Evolutionary conservation across 2,888 invertebrate species (phyloP).

Genomic region (Idaea straminata): DNA sequence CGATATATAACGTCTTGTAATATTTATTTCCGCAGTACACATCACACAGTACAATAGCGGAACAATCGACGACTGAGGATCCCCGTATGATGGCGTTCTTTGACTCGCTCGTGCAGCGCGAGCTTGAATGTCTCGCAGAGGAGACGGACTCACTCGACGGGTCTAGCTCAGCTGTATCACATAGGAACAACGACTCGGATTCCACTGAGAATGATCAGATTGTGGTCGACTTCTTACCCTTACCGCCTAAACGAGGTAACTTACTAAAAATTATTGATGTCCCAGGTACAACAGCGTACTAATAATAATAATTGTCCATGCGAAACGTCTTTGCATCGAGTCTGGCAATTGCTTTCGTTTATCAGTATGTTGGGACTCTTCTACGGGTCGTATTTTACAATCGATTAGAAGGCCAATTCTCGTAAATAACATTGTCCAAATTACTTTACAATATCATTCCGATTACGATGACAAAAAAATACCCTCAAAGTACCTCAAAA

Average conservation of each 20-base stretch:
- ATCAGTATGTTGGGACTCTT: too few relatives aligned
- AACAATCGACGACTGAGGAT: constrained; percentile 93
- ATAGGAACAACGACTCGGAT: constrained; percentile 51
- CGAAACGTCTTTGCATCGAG: too few relatives aligned
- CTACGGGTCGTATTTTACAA: too few relatives aligned
- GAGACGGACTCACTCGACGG: constrained; percentile 71
- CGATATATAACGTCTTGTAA: too few relatives aligned
- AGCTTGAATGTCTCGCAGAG: constrained; percentile 88
- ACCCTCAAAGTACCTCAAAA: too few relatives aligned
- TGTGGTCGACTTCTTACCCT: constrained; percentile 56
- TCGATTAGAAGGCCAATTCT: too few relatives aligned
- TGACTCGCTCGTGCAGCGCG: constrained; percentile 94
- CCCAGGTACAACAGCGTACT: too few relatives aligned
- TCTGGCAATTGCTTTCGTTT: too few relatives aligned
- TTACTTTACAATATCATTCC: too few relatives aligned
- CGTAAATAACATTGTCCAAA: too few relatives aligned
- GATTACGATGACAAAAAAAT: too few relatives aligned
- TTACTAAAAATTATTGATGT: not conserved
- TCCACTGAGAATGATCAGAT: constrained; percentile 62
- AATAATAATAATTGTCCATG: not conserved
- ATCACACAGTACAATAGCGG: constrained; percentile 90
- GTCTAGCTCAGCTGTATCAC: constrained; percentile 49
- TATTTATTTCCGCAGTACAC: constrained; percentile 78
- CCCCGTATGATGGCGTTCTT: constrained; percentile 98
- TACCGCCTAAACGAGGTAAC: constrained; percentile 63